Evolutionary conservation across 2,888 invertebrate species (phyloP), one percentile per base, ranked within the genome.

Genomic region (Eupithecia subumbrata): DNA sequence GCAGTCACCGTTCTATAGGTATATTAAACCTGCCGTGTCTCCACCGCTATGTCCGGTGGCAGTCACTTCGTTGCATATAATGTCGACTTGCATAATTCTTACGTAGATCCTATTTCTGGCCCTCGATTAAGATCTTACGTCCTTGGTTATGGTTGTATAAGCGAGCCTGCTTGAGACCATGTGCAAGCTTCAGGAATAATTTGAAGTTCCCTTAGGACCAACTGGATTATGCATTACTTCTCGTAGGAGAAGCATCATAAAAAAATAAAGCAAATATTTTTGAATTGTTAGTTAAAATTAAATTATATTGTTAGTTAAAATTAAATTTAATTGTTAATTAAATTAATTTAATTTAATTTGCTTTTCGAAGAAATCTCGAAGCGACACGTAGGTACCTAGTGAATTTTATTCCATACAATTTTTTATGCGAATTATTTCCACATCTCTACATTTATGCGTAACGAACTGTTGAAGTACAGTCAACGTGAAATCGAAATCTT

Each of bases 21-120:
- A 45, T 73, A 45, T 73, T 71, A 72, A 71, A 71, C 52, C 70
- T 74, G 76, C 68, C 70, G 75, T 70, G 73, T 22, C 69, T 75
- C 77, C 73, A 71, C 72, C 76, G 71, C 72, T 71, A 69, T 72
- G 73, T 74, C 79, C 76, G 77, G 80, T 77, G 76, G 69, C 78
- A 72, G 74, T 75, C 72, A 60, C 72, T 76, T 75, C 76, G 76
- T 74, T 78, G 75, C 75, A 78, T 75, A 72, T 69, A 76, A 75
- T 76, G 73, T 34, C 76, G 71, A 77, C 77, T 81, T 80, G 74
- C 78, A 78, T 78, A 81, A 80, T 78, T 68, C 71, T 80, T 78
- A 79, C 76, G 43, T 68, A 68, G 37, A 40, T 22, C 37, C 40
- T 40, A 43, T 43, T 68, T 68, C 68, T 43, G 68, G 37, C 68